Conservation (phyloP, 2,113 vertebrate species). For the Odocoileus hemionus region DNA sequence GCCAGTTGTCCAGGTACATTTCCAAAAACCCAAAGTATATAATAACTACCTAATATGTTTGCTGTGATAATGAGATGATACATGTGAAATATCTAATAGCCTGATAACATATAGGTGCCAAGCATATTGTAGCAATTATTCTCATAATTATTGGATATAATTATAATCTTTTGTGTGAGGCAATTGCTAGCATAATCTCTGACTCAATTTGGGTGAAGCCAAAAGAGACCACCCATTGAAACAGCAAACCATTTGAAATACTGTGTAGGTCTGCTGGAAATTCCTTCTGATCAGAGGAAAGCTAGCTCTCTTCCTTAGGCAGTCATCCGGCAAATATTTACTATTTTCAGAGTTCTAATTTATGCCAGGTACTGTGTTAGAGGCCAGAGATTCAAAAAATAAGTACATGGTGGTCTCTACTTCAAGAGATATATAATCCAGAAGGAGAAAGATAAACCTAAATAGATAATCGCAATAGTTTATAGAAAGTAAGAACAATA, state of each 20-base stretch:
- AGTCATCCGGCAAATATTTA: conserved; percentile 20
- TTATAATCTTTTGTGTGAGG: neutral
- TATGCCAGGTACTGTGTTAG: neutral
- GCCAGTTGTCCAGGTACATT: neutral
- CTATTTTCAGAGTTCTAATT: conserved; percentile 35
- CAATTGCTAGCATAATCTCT: neutral
- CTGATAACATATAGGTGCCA: neutral
- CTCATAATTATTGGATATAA: neutral
- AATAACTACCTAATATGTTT: neutral
- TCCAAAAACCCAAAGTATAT: neutral
- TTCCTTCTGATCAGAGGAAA: conserved; percentile 6
- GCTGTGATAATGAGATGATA: neutral
- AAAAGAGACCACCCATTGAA: conserved; percentile 22
- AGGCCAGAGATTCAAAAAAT: neutral
- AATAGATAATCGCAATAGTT: neutral
- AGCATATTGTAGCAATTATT: conserved; percentile 15
- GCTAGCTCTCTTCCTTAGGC: neutral
- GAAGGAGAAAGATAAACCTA: neutral
- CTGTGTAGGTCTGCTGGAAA: neutral
- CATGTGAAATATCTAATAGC: neutral
- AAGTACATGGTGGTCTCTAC: neutral
- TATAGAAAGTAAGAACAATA: neutral
- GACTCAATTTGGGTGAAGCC: neutral
- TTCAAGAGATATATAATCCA: neutral
- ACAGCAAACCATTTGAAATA: neutral